Evolutionary conservation across 2,797 vertebrate genomes (phyloP).

Genomic region (Sparus aurata): DNA sequence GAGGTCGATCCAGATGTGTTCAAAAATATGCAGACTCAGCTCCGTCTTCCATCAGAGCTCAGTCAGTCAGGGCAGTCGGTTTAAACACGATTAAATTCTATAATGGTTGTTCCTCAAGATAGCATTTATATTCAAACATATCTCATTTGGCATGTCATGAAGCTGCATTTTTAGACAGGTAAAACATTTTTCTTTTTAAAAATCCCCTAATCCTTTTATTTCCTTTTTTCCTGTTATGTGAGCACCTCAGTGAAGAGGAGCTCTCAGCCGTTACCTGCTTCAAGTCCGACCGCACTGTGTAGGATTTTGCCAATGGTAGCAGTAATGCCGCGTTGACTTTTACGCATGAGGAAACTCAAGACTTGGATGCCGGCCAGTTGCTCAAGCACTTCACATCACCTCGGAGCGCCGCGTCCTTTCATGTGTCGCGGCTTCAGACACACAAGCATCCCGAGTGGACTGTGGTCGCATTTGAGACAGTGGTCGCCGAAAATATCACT

Average conservation of each 20-base stretch:
- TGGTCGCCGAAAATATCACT: slow-evolving; percentile 14
- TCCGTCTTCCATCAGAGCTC: slow-evolving; percentile 4
- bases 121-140: background rate
- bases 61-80: slow-evolving; percentile 18
- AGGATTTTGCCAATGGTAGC: slow-evolving; percentile 57
- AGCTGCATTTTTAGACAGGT: background rate
- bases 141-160: background rate
- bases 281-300: slow-evolving; percentile 25
- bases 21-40: slow-evolving; percentile 13
- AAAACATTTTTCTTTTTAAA: too few relatives aligned
- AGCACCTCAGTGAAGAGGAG: slow-evolving; percentile 26
- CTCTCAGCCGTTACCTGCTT: slow-evolving; percentile 38
- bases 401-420: slow-evolving; percentile 47
- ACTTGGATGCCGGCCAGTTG: slow-evolving; percentile 59
- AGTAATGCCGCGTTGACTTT: slow-evolving; percentile 73
- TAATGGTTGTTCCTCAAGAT: slow-evolving; percentile 1
- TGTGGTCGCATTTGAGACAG: background rate
- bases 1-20: slow-evolving; percentile 7
- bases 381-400: slow-evolving; percentile 56
- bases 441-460: slow-evolving; percentile 10
- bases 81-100: background rate
- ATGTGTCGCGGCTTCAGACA: slow-evolving; percentile 33
- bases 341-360: slow-evolving; percentile 63
- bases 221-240: background rate
- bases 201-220: background rate